Evolutionary conservation across 1,140 invertebrate genomes (phyloP).

Genomic region (Alviniconcha marisindica): DNA sequence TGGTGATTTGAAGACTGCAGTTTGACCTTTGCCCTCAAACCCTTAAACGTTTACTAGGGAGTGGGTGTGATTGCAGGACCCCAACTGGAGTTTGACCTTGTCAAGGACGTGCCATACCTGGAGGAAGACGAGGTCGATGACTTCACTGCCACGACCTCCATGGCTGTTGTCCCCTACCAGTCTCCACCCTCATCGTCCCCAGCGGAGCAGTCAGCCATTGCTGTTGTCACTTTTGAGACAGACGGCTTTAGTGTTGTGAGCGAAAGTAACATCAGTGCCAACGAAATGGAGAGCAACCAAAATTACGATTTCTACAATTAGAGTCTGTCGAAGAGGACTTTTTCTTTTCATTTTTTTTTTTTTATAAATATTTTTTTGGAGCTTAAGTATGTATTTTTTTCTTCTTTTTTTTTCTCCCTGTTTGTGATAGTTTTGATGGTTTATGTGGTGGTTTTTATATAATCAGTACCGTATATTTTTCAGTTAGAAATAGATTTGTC

Average conservation of each 20-base stretch:
- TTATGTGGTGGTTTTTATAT: no score
- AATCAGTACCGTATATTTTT: no score
- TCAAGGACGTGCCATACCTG: conserved; percentile 3
- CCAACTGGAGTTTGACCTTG: conserved; percentile 8
- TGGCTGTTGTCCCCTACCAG: neutral
- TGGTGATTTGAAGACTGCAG: no score
- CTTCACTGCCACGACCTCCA: neutral
- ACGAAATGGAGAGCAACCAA: neutral
- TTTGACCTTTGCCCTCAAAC: no score
- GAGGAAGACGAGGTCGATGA: neutral
- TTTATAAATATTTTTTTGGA: no score
- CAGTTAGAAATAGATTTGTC: no score
- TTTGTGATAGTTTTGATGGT: no score
- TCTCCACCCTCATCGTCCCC: neutral
- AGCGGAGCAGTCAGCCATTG: neutral
- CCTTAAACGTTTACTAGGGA: neutral
- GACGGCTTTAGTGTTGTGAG: conserved; percentile 9
- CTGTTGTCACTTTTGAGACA: conserved; percentile 26
- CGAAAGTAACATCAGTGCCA: neutral
- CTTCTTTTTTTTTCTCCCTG: no score
- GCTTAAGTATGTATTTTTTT: no score
- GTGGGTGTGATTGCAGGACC: neutral
- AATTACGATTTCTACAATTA: conserved; percentile 33
- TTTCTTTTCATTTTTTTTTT: no score
- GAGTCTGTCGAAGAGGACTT: no score